Evolutionary conservation across 2,113 vertebrate species (phyloP).

Genomic region (Chrysemys picta): DNA sequence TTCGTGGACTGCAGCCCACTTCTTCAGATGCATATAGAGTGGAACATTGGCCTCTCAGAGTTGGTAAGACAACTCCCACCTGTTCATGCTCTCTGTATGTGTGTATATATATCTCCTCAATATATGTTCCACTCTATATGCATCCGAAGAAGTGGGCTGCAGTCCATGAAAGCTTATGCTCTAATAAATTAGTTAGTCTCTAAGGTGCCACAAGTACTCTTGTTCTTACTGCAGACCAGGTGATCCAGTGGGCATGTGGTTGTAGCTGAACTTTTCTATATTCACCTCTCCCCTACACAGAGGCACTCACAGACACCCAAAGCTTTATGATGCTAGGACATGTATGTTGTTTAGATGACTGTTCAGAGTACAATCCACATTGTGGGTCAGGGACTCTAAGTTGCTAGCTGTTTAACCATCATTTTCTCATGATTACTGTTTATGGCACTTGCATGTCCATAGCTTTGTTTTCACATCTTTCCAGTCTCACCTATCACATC

Average conservation of each 20-base stretch:
- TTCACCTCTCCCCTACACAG: fast-evolving
- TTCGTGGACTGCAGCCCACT: too few species aligned
- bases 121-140: too few species aligned
- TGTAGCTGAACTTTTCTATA: fast-evolving
- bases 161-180: too few species aligned
- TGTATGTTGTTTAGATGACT: neutral
- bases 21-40: too few species aligned
- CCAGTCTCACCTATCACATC: neutral
- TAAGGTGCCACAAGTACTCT: too few species aligned
- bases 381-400: neutral
- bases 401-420: neutral
- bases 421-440: fast-evolving
- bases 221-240: neutral
- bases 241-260: neutral
- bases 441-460: fast-evolving
- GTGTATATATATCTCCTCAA: too few species aligned
- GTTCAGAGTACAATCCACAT: neutral
- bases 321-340: neutral
- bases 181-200: too few species aligned
- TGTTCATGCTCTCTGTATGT: too few species aligned
- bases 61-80: too few species aligned
- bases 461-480: neutral
- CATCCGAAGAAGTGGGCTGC: too few species aligned
- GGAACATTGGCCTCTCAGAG: too few species aligned
- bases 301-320: neutral